phyloP scores from a whole-genome alignment of 2,888 invertebrate species.

The Synergus japonicus region DNA sequence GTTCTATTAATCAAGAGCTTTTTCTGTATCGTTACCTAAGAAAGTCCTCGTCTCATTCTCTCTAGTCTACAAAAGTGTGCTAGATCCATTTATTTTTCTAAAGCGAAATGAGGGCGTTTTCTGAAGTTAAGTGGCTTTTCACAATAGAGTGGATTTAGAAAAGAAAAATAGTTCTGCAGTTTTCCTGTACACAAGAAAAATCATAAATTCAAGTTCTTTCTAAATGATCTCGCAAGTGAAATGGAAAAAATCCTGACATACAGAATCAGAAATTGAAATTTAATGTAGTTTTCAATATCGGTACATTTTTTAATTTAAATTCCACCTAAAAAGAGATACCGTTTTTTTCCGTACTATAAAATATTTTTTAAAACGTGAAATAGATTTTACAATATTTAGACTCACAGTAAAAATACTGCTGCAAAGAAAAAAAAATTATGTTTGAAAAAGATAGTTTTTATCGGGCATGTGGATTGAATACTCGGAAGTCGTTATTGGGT shows the following conservation, averaged over 20 bases:
- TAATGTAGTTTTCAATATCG: background rate
- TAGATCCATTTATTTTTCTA: conserved; percentile 29
- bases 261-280: background rate
- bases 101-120: conserved; percentile 23
- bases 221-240: background rate
- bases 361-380: too few relatives aligned
- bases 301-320: background rate
- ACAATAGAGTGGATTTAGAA: conserved; percentile 25
- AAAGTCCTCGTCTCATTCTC: background rate
- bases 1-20: conserved; percentile 14
- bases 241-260: background rate
- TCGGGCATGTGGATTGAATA: conserved; percentile 3
- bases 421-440: background rate
- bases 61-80: background rate
- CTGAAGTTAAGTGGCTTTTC: conserved; percentile 27
- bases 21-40: conserved; percentile 1
- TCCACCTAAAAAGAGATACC: background rate
- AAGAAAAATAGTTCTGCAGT: conserved; percentile 20
- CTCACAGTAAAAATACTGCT: background rate
- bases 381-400: background rate
- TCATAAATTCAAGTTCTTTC: background rate
- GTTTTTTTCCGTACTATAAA: too few relatives aligned
- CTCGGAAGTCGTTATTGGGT: background rate
- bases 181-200: conserved; percentile 3
- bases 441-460: background rate